These are phyloP conservation scores for Eupithecia pulchellata DNA, from an alignment of 2,888 invertebrate genomes.

Conservation along the genomic window DNA sequence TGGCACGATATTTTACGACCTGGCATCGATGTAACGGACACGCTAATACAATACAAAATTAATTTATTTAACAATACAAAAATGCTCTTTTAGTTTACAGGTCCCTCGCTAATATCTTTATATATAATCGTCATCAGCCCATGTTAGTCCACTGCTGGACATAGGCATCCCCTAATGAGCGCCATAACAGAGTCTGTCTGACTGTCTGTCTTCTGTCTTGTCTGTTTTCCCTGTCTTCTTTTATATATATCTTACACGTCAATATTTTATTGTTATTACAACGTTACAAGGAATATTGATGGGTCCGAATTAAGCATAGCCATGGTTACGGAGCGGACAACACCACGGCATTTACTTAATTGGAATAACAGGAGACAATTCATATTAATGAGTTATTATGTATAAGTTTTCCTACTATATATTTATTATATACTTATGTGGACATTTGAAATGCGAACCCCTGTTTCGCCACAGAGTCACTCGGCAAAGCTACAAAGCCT, in stretches of 20 bases:
- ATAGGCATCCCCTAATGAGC: no score
- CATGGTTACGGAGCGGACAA: constrained; percentile 30
- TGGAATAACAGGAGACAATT: constrained; percentile 24
- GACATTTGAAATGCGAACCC: background rate
- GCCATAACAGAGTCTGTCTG: no score
- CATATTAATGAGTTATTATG: constrained; percentile 3
- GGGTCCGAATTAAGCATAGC: constrained; percentile 28
- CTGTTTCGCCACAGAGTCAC: background rate
- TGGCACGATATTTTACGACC: background rate
- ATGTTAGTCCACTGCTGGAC: no score
- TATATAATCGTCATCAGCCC: no score
- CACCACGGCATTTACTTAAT: constrained; percentile 20
- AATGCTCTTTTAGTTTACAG: no score
- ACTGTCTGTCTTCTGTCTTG: no score
- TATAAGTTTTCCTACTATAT: background rate
- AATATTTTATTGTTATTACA: constrained; percentile 14
- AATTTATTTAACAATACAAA: no score
- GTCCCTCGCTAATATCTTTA: no score
- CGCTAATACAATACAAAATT: no score
- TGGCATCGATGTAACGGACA: background rate
- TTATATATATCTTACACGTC: background rate
- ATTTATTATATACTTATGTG: background rate
- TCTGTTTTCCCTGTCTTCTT: no score
- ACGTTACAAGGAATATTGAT: constrained; percentile 21
- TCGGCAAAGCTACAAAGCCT: no score